Conservation (phyloP, 2,113 vertebrate species). For the Callopanchax toddi region DNA sequence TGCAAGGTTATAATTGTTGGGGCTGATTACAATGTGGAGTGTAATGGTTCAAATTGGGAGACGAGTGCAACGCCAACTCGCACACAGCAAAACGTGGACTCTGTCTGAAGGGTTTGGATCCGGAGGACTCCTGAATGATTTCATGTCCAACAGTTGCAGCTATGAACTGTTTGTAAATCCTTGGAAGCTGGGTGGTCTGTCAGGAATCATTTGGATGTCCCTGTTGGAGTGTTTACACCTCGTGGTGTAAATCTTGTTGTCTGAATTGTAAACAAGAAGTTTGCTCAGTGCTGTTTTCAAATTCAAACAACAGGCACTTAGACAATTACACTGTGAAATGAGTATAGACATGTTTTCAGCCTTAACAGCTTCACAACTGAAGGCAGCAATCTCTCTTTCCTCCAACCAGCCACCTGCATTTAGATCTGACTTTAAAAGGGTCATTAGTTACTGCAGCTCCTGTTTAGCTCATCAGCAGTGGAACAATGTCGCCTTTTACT, state of each 20-base stretch:
- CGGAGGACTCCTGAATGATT: conserved; percentile 1
- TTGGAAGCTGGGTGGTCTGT: conserved; percentile 3
- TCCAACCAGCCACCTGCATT: background rate
- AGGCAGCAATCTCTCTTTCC: background rate
- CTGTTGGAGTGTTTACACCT: conserved; percentile 1
- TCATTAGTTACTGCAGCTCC: background rate
- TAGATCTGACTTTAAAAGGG: background rate
- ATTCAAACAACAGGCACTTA: background rate
- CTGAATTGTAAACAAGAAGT: background rate
- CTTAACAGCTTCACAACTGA: background rate
- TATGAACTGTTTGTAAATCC: background rate
- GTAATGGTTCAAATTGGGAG: conserved; percentile 67
- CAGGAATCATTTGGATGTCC: conserved; percentile 2
- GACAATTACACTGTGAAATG: conserved; percentile 5
- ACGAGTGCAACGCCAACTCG: conserved; percentile 55
- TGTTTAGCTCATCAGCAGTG: background rate
- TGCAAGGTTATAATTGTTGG: conserved; percentile 76
- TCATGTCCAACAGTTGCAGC: background rate
- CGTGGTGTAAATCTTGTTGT: conserved; percentile 12
- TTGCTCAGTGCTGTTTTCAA: background rate
- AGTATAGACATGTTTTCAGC: background rate
- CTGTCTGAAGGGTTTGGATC: conserved; percentile 10
- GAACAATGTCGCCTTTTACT: background rate
- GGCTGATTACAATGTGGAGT: conserved; percentile 79
- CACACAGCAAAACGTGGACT: conserved; percentile 50